Evolutionary conservation across 2,888 invertebrate genomes (phyloP), one percentile per base, ranked within the genome.

Genomic region (Lithosia quadra): DNA sequence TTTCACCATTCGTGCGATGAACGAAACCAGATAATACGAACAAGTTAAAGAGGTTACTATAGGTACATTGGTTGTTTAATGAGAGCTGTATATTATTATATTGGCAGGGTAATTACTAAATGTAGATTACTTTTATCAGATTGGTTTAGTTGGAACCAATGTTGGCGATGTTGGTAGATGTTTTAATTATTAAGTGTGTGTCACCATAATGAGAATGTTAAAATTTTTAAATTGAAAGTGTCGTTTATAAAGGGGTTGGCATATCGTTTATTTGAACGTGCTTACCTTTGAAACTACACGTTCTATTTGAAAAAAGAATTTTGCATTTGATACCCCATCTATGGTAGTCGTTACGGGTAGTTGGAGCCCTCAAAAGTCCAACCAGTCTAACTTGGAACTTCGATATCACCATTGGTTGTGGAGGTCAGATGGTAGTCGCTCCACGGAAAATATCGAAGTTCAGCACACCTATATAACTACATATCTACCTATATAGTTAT

Each of bases 41-140:
- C 81, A 49, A 73, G 73, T 72, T 74, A 55, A 57, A 56, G 49
- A 68, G 69, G 63, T 61, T 64, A 57, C 43, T 53, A 22, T 43
- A n/a, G n/a, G n/a, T n/a, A 33, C 49, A 71, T 67, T 71, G 65
- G 64, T 64, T 18, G 70, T 34, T 59, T 82, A 84, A 83, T 86
- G 80, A 78, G 82, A 82, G 81, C 75, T 77, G 78, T 82, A 71
- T 83, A 83, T 84, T 83, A 80, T 78, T 78, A 73, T 76, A 75
- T 80, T 84, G 87, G 81, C 82, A 84, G 80, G 65, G 81, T 88
- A 87, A 87, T 88, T 85, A 88, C 77, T 39, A 75, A 75, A 73
- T 79, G 64, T 71, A 64, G 74, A 79, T 86, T 83, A 82, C 69
- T 73, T 69, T 71, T 76, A 76, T 72, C 65, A 65, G 63, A 68